Evolutionary conservation across 2,888 invertebrate species (phyloP), one percentile per base, ranked within the genome.

Genomic region (Drosophila birchii): DNA sequence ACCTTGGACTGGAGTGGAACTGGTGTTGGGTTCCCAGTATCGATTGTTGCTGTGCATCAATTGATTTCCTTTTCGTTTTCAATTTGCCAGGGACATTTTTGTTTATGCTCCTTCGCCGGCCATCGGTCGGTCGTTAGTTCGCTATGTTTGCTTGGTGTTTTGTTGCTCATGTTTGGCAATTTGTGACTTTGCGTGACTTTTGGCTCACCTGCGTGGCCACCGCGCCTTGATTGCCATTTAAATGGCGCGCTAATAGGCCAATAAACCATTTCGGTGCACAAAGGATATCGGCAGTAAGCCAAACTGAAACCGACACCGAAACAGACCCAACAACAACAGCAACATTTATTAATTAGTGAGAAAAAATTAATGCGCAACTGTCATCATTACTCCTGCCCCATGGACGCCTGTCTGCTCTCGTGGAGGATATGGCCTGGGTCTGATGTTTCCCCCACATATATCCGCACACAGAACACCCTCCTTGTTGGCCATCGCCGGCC

Each of bases 11-110:
- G 20, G 18, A 32, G 11, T 29, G 29, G 29, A 18, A n/a, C 5
- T 18, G 49, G 51, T 9, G 20, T 51, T 26, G 49, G 47, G 41
- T 36, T 49, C 74, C 73, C 66, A 75, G 75, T 88, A 85, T 90
- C 88, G 88, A 87, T 89, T 90, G 85, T 79, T 76, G 89, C 81
- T 76, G 73, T 76, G 75, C 75, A 80, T 84, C 89, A 90, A 90
- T 89, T 90, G 90, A 84, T 88, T 88, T 86, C 84, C 83, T 88
- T 80, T 88, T 81, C 79, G 86, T 78, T 89, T 89, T 88, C 88
- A 89, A 87, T 84, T 89, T 89, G 64, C 55, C 80, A 45, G 64
- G 69, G 49, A 47, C 68, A 62, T 57, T 73, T 79, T 74, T 69
- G 82, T 73, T 85, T 88, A 70, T 80, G 75, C 58, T 54, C 44